Conservation (phyloP, 2,888 invertebrate species). For the Melinaea menophilus region DNA sequence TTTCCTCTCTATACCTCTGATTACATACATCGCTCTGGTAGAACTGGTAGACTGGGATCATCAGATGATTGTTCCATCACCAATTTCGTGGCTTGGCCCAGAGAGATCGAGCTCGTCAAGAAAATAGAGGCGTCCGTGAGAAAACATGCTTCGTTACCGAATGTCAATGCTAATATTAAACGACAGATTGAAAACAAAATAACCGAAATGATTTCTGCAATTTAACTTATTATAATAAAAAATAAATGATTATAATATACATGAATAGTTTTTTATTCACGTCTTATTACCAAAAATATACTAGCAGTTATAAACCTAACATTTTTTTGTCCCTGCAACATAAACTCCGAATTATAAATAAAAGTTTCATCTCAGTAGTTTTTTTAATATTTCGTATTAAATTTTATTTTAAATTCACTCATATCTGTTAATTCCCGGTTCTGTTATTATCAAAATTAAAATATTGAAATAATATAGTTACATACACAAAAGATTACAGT, state of each 20-base stretch:
- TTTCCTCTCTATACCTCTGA: constrained; percentile 94
- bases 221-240: constrained; percentile 2
- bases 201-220: constrained; percentile 39
- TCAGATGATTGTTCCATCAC: constrained; percentile 81
- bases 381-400: too few relatives aligned
- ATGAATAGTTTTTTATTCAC: too few relatives aligned
- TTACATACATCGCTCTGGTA: constrained; percentile 94
- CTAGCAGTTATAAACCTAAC: too few relatives aligned
- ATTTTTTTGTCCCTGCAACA: too few relatives aligned
- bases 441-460: too few relatives aligned
- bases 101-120: constrained; percentile 84
- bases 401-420: too few relatives aligned
- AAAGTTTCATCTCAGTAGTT: too few relatives aligned
- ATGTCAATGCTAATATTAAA: constrained; percentile 91
- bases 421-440: too few relatives aligned
- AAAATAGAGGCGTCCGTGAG: constrained; percentile 89
- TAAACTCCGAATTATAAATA: too few relatives aligned
- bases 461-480: too few relatives aligned
- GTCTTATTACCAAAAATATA: too few relatives aligned
- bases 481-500: too few relatives aligned
- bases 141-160: constrained; percentile 79
- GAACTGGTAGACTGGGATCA: constrained; percentile 92
- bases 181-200: constrained; percentile 61
- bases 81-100: constrained; percentile 85
- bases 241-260: constrained; percentile 6